Base-by-base conservation (phyloP, 2,797 vertebrate species). In the Danio jaintianensis region DNA sequence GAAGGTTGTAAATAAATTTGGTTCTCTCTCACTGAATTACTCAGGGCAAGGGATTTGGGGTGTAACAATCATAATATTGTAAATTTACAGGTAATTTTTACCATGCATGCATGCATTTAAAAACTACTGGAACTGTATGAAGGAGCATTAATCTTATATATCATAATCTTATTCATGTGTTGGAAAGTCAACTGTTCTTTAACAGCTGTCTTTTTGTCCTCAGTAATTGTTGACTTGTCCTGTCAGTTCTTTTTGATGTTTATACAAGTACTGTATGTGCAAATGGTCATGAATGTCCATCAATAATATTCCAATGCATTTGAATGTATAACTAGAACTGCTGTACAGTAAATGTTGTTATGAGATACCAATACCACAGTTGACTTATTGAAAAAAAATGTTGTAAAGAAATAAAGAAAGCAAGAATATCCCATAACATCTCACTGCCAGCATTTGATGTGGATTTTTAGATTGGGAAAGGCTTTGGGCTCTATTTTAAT, bases 1-100 rank as follows among this genome's bases (percentile, higher is more conserved):
- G 68, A 62, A 53, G 75, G 59, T 71, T 62, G 59, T 74, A 83
- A 81, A 78, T 75, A 67, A 78, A 42, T 68, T 58, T 38, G 11
- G 15, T 36, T 82, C 47, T 75, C 13, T 20, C 45, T 59, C 11
- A 43, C 48, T 6, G 80, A 90, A 61, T 68, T 29, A 75, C 15
- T 68, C 29, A 29, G 29, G 29, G 29, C 4, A 73, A 45, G 74
- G 63, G 62, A 42, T 63, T 63, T 36, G 56, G 62, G 40, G 47
- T 52, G 3, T 40, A 50, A 36, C 48, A 48, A 48, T 48, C 29
- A 16, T 12, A 18, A n/a, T 52, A 0, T 11, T 70, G n/a, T 52
- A 18, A 70, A 70, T 38, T 11, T 52, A n/a, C 18, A 0, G 47
- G 0, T 1, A 12, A 40, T 18, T 40, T 6, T 53, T 38, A 18